phyloP scores from a whole-genome alignment of 2,113 vertebrate species.

The Caranx ignobilis region DNA sequence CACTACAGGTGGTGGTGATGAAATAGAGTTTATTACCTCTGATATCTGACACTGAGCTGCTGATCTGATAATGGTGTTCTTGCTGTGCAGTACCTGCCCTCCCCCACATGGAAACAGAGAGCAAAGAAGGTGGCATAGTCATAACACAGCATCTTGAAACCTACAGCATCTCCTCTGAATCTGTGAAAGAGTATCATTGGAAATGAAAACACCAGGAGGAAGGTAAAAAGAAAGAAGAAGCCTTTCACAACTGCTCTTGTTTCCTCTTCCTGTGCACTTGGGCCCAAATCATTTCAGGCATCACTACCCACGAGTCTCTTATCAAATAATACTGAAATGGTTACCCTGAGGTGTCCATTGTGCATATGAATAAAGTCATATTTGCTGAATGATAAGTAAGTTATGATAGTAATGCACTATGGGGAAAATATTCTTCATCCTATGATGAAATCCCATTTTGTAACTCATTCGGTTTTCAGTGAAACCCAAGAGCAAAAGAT shows the following conservation, averaged over 20 bases:
- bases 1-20: conserved; percentile 53
- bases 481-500: conserved; percentile 22
- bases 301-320: conserved; percentile 79
- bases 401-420: conserved; percentile 53
- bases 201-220: conserved; percentile 61
- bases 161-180: conserved; percentile 43
- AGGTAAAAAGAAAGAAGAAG: conserved; percentile 43
- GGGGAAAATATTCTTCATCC: conserved; percentile 42
- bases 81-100: conserved; percentile 49
- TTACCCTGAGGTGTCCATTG: conserved; percentile 77
- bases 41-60: conserved; percentile 63
- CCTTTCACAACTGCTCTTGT: conserved; percentile 35
- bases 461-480: conserved; percentile 10
- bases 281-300: conserved; percentile 84
- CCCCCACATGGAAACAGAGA: conserved; percentile 51
- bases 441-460: conserved; percentile 53
- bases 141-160: conserved; percentile 36
- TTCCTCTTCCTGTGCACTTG: conserved; percentile 61
- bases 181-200: conserved; percentile 42
- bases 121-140: conserved; percentile 53
- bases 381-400: conserved; percentile 72
- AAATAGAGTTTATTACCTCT: conserved; percentile 62
- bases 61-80: conserved; percentile 68
- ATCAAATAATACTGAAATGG: conserved; percentile 82
- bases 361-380: conserved; percentile 78